Evolutionary conservation across 92 coral and sea anemone species (phyloP), one percentile per base, ranked within the genome.

Genomic region (Desmophyllum pertusum): DNA sequence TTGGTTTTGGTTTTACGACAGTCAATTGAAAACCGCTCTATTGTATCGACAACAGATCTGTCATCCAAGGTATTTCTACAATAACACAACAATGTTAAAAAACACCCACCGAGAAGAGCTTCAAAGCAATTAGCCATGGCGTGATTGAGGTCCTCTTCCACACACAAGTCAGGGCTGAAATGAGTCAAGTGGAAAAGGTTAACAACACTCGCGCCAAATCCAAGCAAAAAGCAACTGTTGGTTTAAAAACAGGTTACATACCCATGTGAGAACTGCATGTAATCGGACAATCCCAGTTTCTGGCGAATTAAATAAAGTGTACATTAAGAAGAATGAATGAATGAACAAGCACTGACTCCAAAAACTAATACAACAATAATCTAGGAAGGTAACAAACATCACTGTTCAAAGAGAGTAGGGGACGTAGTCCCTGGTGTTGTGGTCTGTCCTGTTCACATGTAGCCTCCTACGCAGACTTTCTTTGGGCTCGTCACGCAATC

Each of bases 121-220:
- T 96, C 99, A 70, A 96, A 91, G 79, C 99, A 96, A 75, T 96
- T 96, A 5, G 99, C 99, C 97, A 96, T 94, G n/a, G 99, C 99
- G 73, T 96, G 99, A 51, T 93, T 90, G 85, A 96, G 87, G 51
- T 96, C 99, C 50, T 96, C 99, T 67, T 94, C 93, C 75, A 88
- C 79, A 65, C 99, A 96, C 52, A 96, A 90, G 68, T 96, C 99
- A 40, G 99, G 99, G 17, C 99, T 96, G 79, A 23, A 45, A 76
- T 63, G 40, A 33, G 62, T 48, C 1, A 70, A 18, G 41, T 45
- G 21, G 21, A 5, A 11, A 73, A 6, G 64, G 5, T 19, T 17
- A 67, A 35, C 8, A 1, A 18, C 25, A 67, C 13, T 67, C 7
- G 25, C 4, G 25, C 42, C 23, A 6, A 67, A 38, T 33, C n/a